Percentiles rank a stretch among this genome's conserved stretches.
These are phyloP conservation scores for Tachycineta bicolor DNA, from an alignment of 2,113 vertebrate species.

Conservation along the genomic window DNA sequence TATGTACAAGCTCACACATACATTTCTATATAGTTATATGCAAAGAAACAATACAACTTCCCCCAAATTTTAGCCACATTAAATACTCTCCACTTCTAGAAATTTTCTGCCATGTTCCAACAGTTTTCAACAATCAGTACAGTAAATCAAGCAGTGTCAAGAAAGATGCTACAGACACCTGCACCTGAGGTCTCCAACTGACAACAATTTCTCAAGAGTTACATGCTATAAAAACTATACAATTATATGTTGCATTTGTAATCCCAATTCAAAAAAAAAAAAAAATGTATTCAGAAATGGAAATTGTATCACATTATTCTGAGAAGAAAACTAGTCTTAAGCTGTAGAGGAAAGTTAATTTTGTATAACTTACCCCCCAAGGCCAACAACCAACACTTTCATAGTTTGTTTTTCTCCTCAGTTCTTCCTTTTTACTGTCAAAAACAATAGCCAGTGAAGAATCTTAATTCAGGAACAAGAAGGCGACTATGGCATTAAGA, in stretches of 20 bases:
- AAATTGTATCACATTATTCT: not conserved
- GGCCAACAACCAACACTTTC: constrained; percentile 85
- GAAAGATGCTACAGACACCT: not conserved
- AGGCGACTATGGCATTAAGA: not conserved
- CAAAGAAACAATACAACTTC: not conserved
- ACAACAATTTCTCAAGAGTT: not conserved
- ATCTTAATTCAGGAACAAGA: not conserved
- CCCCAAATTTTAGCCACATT: not conserved
- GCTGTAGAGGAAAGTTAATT: not conserved
- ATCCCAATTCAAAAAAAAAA: not conserved
- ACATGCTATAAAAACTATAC: not conserved
- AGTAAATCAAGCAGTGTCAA: not conserved
- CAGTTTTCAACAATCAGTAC: not conserved
- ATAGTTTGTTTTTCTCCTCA: constrained; percentile 67
- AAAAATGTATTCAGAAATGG: not conserved
- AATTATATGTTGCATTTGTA: not conserved
- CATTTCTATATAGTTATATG: not conserved
- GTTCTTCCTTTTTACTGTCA: constrained; percentile 48
- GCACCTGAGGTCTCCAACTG: not conserved
- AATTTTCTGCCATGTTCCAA: not conserved
- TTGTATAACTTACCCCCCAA: constrained; percentile 86
- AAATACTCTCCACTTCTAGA: not conserved
- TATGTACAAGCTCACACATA: not conserved
- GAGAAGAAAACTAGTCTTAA: not conserved
- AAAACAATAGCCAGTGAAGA: constrained; percentile 15